Conservation (phyloP, 2,797 vertebrate species). For the Typhlichthys eigenmanni region DNA sequence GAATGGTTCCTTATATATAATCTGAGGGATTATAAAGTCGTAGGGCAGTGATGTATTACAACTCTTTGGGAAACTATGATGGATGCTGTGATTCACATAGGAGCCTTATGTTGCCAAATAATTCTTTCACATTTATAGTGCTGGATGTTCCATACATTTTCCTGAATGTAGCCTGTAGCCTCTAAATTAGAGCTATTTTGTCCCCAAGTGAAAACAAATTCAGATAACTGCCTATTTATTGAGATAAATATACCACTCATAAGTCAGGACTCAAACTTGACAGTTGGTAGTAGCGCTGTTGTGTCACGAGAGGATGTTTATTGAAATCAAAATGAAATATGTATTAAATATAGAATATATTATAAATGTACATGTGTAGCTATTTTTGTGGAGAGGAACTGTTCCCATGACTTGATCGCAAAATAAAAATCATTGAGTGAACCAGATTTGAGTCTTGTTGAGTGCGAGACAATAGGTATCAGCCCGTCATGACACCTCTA, state of each 20-base stretch:
- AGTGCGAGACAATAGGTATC: no score
- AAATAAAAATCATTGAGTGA: slow-evolving; percentile 59
- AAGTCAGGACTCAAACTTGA: slow-evolving; percentile 67
- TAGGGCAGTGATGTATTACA: slow-evolving; percentile 26
- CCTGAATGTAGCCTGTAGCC: slow-evolving; percentile 15
- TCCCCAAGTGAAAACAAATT: slow-evolving; percentile 55
- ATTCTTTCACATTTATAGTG: neutral
- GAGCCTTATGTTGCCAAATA: neutral
- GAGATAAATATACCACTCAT: slow-evolving; percentile 55
- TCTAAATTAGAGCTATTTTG: slow-evolving; percentile 18
- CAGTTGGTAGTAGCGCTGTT: slow-evolving; percentile 37
- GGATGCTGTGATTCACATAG: neutral
- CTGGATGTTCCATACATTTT: slow-evolving; percentile 4
- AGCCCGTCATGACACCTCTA: no score
- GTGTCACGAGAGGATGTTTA: slow-evolving; percentile 33
- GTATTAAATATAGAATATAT: slow-evolving; percentile 62
- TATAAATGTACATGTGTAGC: slow-evolving; percentile 67
- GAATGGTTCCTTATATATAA: neutral
- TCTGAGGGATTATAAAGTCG: neutral
- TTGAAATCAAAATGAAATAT: slow-evolving; percentile 46
- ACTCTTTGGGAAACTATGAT: neutral
- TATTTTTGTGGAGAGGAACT: slow-evolving; percentile 77
- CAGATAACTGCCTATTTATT: slow-evolving; percentile 58
- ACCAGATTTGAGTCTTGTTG: slow-evolving; percentile 9
- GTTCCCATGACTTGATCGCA: slow-evolving; percentile 62